Base-by-base conservation (phyloP, 2,888 invertebrate genomes). In the Heliconius ismenius region DNA sequence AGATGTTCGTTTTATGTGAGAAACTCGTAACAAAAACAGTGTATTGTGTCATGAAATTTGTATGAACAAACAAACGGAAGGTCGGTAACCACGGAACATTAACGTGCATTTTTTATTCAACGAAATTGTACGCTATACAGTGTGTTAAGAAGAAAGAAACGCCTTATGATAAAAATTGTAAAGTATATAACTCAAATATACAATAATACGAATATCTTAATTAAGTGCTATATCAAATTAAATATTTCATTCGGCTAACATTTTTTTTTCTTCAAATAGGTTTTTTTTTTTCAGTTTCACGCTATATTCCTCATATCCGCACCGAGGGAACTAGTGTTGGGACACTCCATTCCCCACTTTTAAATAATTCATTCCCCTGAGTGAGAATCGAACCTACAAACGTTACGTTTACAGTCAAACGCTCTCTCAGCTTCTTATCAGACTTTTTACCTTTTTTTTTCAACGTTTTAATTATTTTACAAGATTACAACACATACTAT, bases 101-200 rank as follows among this genome's bases (percentile, higher is more conserved):
- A 74, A 76, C 74, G 75, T 75, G 54, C 68, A 80, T 77, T 75
- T 77, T 74, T 77, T 76, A 80, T 78, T 77, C 43, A 75, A 67
- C 76, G 54, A 63, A 7, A 21, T 3, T 74, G 15, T 49, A 70
- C 24, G 49, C n/a, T 65, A 69, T 26, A 68, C 28, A n/a, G 24
- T 54, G 32, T 69, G 69, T 69, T 69, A 54, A 69, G 63, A 74
- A 64, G 54, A 60, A 24, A 64, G 54, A 39, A 62, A 7, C 49
- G 63, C n/a, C 65, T 70, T 6, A 54, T 62, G 49, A 64, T 39
- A 74, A 64, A 73, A 67, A 77, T 24, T 32, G 10, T 24, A 21
- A 60, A 6, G 0, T 18, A 63, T 28, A 18, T 3, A 28, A 63
- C 0, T 1, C 2, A 13, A 26, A n/a, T 62, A 62, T 49, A 18